Conservation (phyloP, 2,797 vertebrate species). For the Oophaga sylvatica region DNA sequence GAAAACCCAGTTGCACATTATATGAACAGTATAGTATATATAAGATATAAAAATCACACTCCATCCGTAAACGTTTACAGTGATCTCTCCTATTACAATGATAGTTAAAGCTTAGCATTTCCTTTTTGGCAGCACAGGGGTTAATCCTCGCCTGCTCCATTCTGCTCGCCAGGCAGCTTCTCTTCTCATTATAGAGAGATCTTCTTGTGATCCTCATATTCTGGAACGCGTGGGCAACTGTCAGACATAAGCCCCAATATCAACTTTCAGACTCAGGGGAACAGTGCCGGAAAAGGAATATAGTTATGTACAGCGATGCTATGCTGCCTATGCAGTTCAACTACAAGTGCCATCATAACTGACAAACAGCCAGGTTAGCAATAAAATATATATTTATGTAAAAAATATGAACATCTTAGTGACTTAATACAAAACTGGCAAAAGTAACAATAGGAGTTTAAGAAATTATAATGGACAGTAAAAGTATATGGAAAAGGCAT, state of each 20-base stretch:
- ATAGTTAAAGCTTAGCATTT: background rate
- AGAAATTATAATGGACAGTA: no score
- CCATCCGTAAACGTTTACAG: background rate
- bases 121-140: conserved; percentile 20
- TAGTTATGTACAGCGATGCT: background rate
- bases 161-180: conserved; percentile 23
- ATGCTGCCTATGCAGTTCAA: background rate
- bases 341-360: background rate
- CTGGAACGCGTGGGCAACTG: conserved; percentile 50
- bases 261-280: conserved; percentile 8
- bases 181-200: conserved; percentile 51
- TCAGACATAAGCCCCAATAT: conserved; percentile 53
- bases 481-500: no score
- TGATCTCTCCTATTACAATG: no score
- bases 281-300: conserved; percentile 2
- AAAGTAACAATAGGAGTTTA: no score
- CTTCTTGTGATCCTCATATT: conserved; percentile 46
- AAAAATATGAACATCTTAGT: background rate
- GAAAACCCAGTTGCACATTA: background rate
- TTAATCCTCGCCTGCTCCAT: conserved; percentile 28
- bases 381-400: background rate
- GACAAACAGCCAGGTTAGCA: no score
- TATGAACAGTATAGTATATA: background rate
- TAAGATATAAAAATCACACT: background rate
- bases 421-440: no score